These are phyloP conservation scores for Tineola bisselliella DNA, from an alignment of 2,888 invertebrate species.

Conservation along the genomic window DNA sequence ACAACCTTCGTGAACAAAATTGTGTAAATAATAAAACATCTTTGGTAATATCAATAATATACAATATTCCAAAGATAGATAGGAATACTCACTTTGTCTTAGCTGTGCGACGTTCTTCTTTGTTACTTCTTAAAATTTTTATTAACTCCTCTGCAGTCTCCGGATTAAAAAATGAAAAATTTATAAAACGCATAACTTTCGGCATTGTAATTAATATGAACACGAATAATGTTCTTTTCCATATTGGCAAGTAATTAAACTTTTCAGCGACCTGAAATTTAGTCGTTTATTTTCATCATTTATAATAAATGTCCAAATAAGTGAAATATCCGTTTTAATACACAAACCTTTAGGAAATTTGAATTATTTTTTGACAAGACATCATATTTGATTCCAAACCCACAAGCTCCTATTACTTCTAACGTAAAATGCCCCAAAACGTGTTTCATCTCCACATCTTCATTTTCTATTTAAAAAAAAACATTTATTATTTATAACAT, in stretches of 20 bases:
- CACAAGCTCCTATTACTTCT: constrained; percentile 67
- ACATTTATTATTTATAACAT: no score
- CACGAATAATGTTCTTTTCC: constrained; percentile 39
- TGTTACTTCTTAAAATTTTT: constrained; percentile 43
- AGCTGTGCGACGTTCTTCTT: constrained; percentile 39
- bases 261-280: constrained; percentile 48
- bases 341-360: constrained; percentile 54
- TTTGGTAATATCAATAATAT: no score
- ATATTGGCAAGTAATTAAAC: constrained; percentile 41
- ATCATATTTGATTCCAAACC: constrained; percentile 65
- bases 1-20: no score
- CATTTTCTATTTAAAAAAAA: constrained; percentile 30
- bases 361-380: constrained; percentile 56
- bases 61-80: no score
- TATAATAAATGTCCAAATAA: no score
- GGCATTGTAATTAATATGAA: constrained; percentile 43
- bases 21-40: no score
- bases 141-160: constrained; percentile 39
- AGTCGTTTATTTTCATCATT: no score
- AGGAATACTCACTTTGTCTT: constrained; percentile 34
- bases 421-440: constrained; percentile 64
- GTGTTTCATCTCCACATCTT: constrained; percentile 64
- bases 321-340: no score
- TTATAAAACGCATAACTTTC: constrained; percentile 31
- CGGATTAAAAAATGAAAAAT: constrained; percentile 45